Base-by-base conservation (phyloP, 2,797 vertebrate genomes). In the Microctenopoma steveboyesi region DNA sequence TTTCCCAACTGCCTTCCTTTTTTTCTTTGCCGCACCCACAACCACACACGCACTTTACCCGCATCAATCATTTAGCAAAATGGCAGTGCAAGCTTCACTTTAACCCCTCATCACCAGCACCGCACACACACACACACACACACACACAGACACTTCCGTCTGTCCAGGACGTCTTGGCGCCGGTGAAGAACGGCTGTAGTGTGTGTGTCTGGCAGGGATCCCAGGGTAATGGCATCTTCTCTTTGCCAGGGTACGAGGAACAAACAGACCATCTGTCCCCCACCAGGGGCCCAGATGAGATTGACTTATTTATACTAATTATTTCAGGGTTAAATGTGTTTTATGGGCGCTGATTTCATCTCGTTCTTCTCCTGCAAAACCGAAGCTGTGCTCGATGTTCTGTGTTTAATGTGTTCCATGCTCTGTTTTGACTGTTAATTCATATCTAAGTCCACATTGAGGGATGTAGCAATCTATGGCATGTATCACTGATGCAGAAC, bases 211-310 rank as follows among this genome's bases (percentile, higher is more conserved):
- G 91, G 89, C 90, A 75, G 72, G 13, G 74, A 52, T 91, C 88
- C 84, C 83, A 43, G 86, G 83, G 84, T 91, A 91, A 90, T 88
- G 86, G 89, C 90, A 86, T 85, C 85, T 90, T 71, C 84, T 87
- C 81, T 61, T 27, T 86, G 84, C 86, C 86, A 88, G 81, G 71
- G 75, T 66, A 46, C n/a, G 25, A 79, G 85, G 86, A 89, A 90
- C 87, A 88, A 92, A 87, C 85, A 12, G 56, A 82, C 91, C 92
- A 93, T 93, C 91, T 93, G 92, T 83, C 68, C 68, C 68, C 45
- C 86, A 79, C 78, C 76, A 42, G 86, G 74, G 68, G 71, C 79
- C 72, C 79, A 65, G 71, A 79, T 73, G 66, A 83, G 78, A 78
- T 72, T 25, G 27, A 77, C 80, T 88, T 83, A 85, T 87, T 86